Base-by-base conservation (phyloP, 2,797 vertebrate genomes). In the Myotis pilosus region DNA sequence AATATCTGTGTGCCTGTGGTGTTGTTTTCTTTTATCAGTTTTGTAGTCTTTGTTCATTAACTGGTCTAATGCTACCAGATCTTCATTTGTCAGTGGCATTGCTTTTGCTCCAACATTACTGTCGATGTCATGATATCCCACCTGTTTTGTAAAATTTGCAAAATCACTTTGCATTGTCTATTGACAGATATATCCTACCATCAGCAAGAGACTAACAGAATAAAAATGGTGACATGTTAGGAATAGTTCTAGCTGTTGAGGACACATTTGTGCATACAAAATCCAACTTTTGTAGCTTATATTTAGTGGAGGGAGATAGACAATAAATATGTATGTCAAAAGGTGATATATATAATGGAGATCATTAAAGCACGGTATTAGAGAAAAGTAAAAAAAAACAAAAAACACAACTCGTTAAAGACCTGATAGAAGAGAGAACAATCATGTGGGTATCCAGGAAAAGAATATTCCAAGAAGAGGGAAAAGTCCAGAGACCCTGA, bases 371-470 rank as follows among this genome's bases (percentile, higher is more conserved):
- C n/a, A 84, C 33, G 23, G 8, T 12, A 47, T 47, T 47, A 15
- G 10, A 16, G 44, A 30, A 86, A 91, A 85, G 47, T 69, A 72
- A 47, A 71, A 80, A 69, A 96, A n/a, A 22, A 47, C 13, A 47
- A 44, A 1, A 11, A 11, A 44, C 64, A 80, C 62, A 96, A 36
- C 6, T 44, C 51, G 64, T 20, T 19, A 38, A 36, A 89, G 53
- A 76, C 33, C 66, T 91, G 60, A 94, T 95, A 90, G 72, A 13
- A 79, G 6, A 81, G 41, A 90, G 28, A 87, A 33, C 16, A 53
- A 3, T 66, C 8, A 10, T 23, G 10, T 79, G 41, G 44, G 10
- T 76, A 47, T 76, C 22, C 47, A 88, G 25, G 49, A n/a, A 28
- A 79, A 85, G 15, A 68, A 78, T 57, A 72, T 89, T 85, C 28